phyloP scores from a whole-genome alignment of 1,140 invertebrate species.

The Drosophila pachea region DNA sequence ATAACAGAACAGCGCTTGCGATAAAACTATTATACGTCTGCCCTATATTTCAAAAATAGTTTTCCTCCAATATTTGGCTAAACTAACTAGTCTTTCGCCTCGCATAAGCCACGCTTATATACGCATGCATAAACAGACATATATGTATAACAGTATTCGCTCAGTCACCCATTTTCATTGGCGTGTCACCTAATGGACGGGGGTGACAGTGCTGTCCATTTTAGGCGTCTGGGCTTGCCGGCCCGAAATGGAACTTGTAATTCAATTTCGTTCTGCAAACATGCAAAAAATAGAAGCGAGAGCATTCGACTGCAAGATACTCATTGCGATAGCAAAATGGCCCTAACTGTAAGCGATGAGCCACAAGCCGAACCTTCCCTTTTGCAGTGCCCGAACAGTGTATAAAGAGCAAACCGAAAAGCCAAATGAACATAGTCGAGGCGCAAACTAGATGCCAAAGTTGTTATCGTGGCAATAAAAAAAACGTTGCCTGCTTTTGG shows the following conservation, averaged over 20 bases:
- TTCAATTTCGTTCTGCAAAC: conserved; percentile 52
- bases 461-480: conserved; percentile 36
- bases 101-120: not conserved
- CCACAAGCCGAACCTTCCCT: not conserved
- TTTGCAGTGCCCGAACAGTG: not conserved
- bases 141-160: conserved; percentile 17
- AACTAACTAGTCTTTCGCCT: conserved; percentile 1
- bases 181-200: conserved; percentile 40
- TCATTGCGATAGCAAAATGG: not conserved
- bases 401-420: conserved; percentile 1
- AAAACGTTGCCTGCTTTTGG: conserved; percentile 41
- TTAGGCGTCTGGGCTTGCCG: conserved; percentile 29
- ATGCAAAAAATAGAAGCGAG: conserved; percentile 12
- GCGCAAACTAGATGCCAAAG: conserved; percentile 27
- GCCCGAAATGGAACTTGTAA: conserved; percentile 40
- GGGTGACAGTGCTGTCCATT: conserved; percentile 29
- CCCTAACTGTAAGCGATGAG: not conserved
- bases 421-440: not conserved
- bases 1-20: not conserved
- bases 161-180: conserved; percentile 19
- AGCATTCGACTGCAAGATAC: not conserved
- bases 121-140: not conserved
- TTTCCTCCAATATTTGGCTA: not conserved
- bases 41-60: too few relatives aligned
- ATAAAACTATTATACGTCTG: not conserved